Percentiles rank a stretch among this genome's conserved stretches.
Evolutionary conservation across 2,113 vertebrate genomes (phyloP).

Genomic region (Coturnix japonica): DNA sequence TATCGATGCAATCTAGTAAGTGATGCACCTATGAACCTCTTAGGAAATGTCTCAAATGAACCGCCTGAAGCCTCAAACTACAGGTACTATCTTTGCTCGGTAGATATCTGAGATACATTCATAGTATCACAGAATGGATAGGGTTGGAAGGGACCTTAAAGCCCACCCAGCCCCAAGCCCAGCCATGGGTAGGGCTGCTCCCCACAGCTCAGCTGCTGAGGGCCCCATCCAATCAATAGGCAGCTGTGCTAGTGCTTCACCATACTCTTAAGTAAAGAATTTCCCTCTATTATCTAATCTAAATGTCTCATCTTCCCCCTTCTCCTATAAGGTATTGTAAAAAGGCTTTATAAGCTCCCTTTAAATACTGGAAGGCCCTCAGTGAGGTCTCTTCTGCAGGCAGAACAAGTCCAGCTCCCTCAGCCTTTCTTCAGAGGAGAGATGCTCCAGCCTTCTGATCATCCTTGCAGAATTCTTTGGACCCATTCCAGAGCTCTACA

Average conservation of each 20-base stretch:
- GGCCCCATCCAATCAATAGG: no score
- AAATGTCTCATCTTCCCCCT: no score
- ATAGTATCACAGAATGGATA: no score
- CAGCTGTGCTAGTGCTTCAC: no score
- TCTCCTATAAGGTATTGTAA: no score
- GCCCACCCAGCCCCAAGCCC: no score
- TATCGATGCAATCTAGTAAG: background rate
- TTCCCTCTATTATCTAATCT: no score
- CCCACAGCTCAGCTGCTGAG: no score
- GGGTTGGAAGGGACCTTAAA: no score
- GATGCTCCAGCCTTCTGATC: background rate
- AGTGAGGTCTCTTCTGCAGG: background rate
- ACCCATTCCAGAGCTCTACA: background rate
- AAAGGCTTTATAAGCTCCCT: background rate
- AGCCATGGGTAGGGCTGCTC: no score
- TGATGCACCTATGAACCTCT: background rate
- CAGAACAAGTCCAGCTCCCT: background rate
- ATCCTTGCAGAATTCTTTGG: background rate
- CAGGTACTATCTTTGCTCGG: background rate
- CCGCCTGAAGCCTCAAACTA: background rate
- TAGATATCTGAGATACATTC: background rate
- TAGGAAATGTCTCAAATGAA: background rate
- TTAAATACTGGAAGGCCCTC: background rate
- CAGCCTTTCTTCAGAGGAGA: background rate
- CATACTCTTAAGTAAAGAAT: background rate